These are phyloP conservation scores for Ophion costatus DNA, from an alignment of 2,888 invertebrate species.

Conservation along the genomic window DNA sequence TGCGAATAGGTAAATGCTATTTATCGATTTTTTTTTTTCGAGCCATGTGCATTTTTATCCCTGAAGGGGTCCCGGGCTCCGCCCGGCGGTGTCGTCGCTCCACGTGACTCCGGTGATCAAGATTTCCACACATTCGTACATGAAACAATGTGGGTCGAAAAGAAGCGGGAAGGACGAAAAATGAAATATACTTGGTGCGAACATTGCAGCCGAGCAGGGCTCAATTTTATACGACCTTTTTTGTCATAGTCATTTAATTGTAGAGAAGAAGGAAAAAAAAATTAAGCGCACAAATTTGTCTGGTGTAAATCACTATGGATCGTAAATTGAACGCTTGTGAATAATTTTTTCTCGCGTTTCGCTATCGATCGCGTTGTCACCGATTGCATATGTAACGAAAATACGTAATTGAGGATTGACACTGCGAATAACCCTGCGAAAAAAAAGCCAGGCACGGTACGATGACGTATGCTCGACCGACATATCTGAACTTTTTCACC, in stretches of 20 bases:
- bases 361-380: conserved; percentile 17
- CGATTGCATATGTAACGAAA: conserved; percentile 14
- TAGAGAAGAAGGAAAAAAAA: neutral
- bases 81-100: conserved; percentile 13
- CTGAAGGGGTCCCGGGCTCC: neutral
- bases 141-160: neutral
- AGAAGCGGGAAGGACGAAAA: neutral
- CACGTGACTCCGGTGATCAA: conserved; percentile 11
- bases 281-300: neutral
- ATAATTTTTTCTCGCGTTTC: neutral
- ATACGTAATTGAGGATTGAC: conserved; percentile 49
- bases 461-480: neutral
- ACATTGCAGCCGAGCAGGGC: neutral
- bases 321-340: neutral
- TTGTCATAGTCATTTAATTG: neutral
- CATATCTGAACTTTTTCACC: neutral
- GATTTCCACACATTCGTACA: neutral
- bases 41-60: conserved; percentile 22
- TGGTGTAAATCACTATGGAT: neutral
- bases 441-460: conserved; percentile 5
- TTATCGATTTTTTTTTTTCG: conserved; percentile 26
- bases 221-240: neutral
- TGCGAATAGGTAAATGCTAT: conserved; percentile 8
- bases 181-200: neutral
- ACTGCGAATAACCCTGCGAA: conserved; percentile 3